Percentiles rank a stretch among this genome's conserved stretches.
Conservation (phyloP, 2,888 invertebrate species). For the Ellobium chinense region DNA sequence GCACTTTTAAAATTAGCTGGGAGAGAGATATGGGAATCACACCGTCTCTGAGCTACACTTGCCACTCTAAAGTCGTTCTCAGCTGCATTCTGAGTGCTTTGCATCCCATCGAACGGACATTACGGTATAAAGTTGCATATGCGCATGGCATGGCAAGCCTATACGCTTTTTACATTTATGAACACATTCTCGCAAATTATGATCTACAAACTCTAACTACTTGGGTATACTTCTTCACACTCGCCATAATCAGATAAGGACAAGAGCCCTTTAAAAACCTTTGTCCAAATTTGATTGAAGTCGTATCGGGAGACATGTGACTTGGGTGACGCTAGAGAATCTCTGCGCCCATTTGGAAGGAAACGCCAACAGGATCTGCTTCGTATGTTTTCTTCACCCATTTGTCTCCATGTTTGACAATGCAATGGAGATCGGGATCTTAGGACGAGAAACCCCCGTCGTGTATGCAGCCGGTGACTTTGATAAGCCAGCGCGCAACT, state of each 20-base stretch:
- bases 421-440: not conserved
- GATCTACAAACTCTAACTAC: too few relatives aligned
- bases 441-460: not conserved
- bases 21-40: too few relatives aligned
- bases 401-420: not conserved
- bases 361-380: too few relatives aligned
- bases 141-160: too few relatives aligned
- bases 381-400: not conserved
- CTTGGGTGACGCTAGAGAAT: not conserved
- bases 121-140: too few relatives aligned
- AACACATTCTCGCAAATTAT: too few relatives aligned
- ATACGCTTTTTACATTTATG: too few relatives aligned
- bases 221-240: not conserved
- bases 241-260: not conserved
- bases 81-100: too few relatives aligned
- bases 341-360: not conserved
- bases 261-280: not conserved
- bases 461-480: not conserved
- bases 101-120: too few relatives aligned
- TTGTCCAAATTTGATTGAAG: not conserved
- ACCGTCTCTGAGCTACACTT: too few relatives aligned
- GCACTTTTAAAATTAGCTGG: too few relatives aligned
- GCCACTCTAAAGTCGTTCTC: too few relatives aligned
- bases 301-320: not conserved
- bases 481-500: not conserved